Base-by-base conservation (phyloP, 2,113 vertebrate genomes). In the Oncorhynchus masou region DNA sequence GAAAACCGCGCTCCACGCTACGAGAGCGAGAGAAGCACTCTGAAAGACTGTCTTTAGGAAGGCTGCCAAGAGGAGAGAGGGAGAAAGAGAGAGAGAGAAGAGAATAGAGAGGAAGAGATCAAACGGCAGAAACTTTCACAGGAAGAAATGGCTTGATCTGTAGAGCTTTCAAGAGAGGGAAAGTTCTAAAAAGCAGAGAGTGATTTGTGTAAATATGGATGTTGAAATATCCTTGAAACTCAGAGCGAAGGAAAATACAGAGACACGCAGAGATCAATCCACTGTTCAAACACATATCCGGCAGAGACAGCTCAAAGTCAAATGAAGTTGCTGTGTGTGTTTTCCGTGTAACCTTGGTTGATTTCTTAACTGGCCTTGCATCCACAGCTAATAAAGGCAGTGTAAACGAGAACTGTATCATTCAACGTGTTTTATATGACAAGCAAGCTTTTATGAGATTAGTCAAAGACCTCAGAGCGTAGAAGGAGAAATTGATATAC, bases 391-490 rank as follows among this genome's bases (percentile, higher is more conserved):
- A 79, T 78, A 78, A 81, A 88, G 67, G 15, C 64, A 64, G 68
- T 62, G 70, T 69, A 62, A 74, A 48, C 72, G 51, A 25, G 60
- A 74, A 74, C 68, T 7, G 54, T 54, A 66, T 79, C 78, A 34
- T 71, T 71, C 60, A 15, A 71, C 71, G 83, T 85, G 75, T 84
- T 86, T 87, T 77, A 85, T 76, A 77, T 39, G 86, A 86, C 75
- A 20, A 71, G 51, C 69, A 20, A 71, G 51, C 69, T 83, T 89
- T 89, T 73, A 91, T 80, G 76, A 78, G 84, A 88, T 86, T 87
- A 87, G 79, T 79, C 79, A 76, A 73, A 24, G 67, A 51, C 71
- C 64, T 57, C 75, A 31, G 71, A 62, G 71, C 65, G 79, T 3
- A 7, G 74, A 74, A 83, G 78, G 34, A 60, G 67, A 80, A 82